Percentiles rank a stretch among this genome's conserved stretches.
phyloP scores from a whole-genome alignment of 2,888 invertebrate genomes.

The Phengaris arion region DNA sequence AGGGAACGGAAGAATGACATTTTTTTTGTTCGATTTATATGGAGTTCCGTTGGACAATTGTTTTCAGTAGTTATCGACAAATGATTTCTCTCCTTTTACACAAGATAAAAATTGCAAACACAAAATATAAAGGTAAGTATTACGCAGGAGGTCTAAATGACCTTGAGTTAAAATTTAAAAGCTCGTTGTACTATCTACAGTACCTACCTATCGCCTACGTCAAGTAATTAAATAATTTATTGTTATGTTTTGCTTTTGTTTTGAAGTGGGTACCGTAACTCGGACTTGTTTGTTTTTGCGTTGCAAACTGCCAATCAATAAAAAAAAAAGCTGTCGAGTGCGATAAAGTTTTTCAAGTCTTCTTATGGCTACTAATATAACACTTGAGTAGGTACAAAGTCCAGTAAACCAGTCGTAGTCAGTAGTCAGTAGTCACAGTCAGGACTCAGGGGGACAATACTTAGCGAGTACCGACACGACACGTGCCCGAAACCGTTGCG shows the following conservation, averaged over 20 bases:
- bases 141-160: background rate
- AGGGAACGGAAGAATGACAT: slow-evolving; percentile 40
- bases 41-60: slow-evolving; percentile 38
- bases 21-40: slow-evolving; percentile 39
- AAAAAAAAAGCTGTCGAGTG: too few species aligned
- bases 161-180: too few species aligned
- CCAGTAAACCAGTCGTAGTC: slow-evolving; percentile 17
- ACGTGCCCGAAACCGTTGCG: slow-evolving; percentile 60
- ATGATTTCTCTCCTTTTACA: background rate
- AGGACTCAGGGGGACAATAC: slow-evolving; percentile 27
- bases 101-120: background rate
- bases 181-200: too few species aligned
- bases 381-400: background rate
- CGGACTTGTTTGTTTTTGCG: too few species aligned
- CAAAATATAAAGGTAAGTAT: background rate
- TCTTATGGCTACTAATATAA: background rate
- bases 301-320: too few species aligned
- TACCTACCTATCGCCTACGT: too few species aligned
- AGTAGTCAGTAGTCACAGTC: background rate
- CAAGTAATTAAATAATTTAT: too few species aligned
- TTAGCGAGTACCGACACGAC: slow-evolving; percentile 33
- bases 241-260: too few species aligned
- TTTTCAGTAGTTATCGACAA: slow-evolving; percentile 31
- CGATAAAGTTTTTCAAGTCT: too few species aligned
- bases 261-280: too few species aligned